Base-by-base conservation (phyloP, 1,140 invertebrate species). In the Calliopsis andreniformis region DNA sequence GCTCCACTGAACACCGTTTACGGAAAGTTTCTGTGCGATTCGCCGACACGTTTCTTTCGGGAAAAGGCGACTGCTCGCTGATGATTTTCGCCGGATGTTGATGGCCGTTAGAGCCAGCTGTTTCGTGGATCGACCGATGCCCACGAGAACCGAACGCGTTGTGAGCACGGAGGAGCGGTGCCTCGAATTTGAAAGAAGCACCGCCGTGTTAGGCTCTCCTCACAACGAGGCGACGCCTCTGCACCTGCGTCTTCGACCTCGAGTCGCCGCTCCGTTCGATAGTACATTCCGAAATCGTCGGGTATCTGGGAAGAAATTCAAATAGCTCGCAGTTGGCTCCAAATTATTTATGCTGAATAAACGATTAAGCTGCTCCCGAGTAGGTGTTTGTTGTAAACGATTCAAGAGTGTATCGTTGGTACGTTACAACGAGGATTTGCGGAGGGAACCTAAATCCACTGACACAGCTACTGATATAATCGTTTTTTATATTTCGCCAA, bases 111-210 rank as follows among this genome's bases (percentile, higher is more conserved):
- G 10, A 0, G 1, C 1, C 2, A 10, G 0, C 14, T 23, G 2
- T 3, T 49, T 59, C 69, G 4, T 30, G 8, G n/a, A 30, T 42
- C 56, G 56, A 71, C 66, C 56, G 73, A 18, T 35, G 51, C 23
- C 43, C 66, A 25, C 66, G 73, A 43, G 64, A 51, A 70, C 32
- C 28, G 35, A 67, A 61, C 75, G 75, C 67, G 75, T 61, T 62
- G 25, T 70, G 66, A 62, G 45, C 39, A 20, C 10, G 39, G 5
- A 16, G 35, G 20, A 18, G 35, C 14, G 55, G 3, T 28, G 42
- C 23, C 64, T 63, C 28, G 42, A 76, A 66, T 73, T 73, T 73
- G 70, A 73, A 73, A 73, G 61, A 64, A 55, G 49, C 49, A 14
- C 66, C 64, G 53, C 61, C 61, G 43, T 28, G 45, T 73, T 73